Base-by-base conservation (phyloP, 2,797 vertebrate species). In the Onychomys torridus region DNA sequence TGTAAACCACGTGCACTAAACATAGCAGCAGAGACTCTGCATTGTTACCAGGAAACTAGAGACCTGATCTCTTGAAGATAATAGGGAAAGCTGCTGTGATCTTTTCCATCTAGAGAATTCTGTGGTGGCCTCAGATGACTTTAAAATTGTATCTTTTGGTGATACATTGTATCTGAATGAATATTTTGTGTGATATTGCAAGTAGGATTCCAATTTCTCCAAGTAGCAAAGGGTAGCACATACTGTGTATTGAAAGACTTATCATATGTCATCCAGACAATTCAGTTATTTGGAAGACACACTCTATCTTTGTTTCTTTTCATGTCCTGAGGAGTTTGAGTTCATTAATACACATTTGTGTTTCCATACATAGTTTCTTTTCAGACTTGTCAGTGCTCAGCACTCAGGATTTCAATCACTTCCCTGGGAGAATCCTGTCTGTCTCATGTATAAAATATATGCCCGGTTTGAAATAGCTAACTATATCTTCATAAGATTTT, bases 311-410 rank as follows among this genome's bases (percentile, higher is more conserved):
- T 78, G 32, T 76, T 82, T 93, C 25, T 94, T 21, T 85, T 71
- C 29, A 79, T 95, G 6, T 96, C 29, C 71, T 93, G 43, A 94
- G 67, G 29, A 94, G 57, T 93, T 34, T 77, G 69, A 93, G 23
- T 90, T 43, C 29, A 81, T 92, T 95, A 83, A 52, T 86, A 59
- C 6, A 75, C 12, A 63, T 86, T 57, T 94, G 25, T 25, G 32
- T 94, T 95, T 89, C 43, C n/a, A 16, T 93, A 78, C 27, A 78
- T 92, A 88, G 73, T 91, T 96, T 94, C n/a, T 67, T 91, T 96
- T 43, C 83, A 94, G 96, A 89, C 79, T 75, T 89, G 23, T 87
- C 52, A 85, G 1, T 63, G 23, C 34, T 40, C 27, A 55, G 78
- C 79, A 90, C 43, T 94, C 27, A 69, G 32, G 29, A 79, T 75